Base-by-base conservation (phyloP, 2,888 invertebrate genomes). In the Taenaris catops region DNA sequence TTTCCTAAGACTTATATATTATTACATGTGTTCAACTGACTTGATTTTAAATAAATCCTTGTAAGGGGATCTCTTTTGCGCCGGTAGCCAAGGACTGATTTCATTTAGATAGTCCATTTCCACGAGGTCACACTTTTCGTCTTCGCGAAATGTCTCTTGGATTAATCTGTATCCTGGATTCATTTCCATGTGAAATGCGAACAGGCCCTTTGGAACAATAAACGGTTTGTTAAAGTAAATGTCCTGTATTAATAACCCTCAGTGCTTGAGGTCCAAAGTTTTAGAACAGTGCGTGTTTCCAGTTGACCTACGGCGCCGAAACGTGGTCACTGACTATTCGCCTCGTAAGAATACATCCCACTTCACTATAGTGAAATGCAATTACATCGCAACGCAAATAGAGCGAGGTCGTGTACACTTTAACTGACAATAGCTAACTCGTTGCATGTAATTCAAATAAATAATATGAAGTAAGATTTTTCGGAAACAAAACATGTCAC, bases 111-210 rank as follows among this genome's bases (percentile, higher is more conserved):
- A 89, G 44, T 81, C 79, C 0, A 90, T 88, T 48, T 90, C 90
- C 17, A 88, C 87, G 25, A 91, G 61, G 16, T 89, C 90, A 35
- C 91, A 91, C 44, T 91, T 91, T 55, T 91, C 91, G 1, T 87
- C 80, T 43, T 91, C 91, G 5, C 71, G 73, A 48, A 81, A 91
- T 0, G 89, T 90, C 47, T 89, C 88, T 48, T 89, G 88, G 32
- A 90, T 87, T 7, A 90, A 59, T 14, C 89, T 75, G 56, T 90
- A 90, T 0, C 88, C 87, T 0, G 88, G 75, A 29, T 89, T 87
- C 17, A 75, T 46, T 49, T 90, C 90, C 60, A 88, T 88, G 63
- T 90, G 87, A 46, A 89, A 89, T 0, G 89, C 89, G 46, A 89
- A 89, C 0, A 89, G 56, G 16, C 88, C 89, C 68, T 88, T 48